Percentiles rank a stretch among this genome's conserved stretches.
Evolutionary conservation across 2,888 invertebrate species (phyloP).

Genomic region (Neoitamus cyanurus): DNA sequence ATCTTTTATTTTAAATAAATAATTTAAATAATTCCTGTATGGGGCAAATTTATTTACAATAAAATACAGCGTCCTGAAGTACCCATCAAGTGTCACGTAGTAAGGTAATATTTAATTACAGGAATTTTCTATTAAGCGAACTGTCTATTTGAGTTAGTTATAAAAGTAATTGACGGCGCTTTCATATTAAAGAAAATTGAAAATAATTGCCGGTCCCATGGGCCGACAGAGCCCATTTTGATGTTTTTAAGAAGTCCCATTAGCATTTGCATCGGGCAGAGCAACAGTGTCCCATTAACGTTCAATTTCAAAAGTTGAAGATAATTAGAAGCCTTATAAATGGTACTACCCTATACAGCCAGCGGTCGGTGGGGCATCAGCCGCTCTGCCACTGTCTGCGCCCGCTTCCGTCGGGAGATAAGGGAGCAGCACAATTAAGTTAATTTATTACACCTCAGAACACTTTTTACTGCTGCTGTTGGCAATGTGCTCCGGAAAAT

Average conservation of each 20-base stretch:
- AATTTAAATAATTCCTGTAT: too few relatives aligned
- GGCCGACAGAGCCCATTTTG: not conserved
- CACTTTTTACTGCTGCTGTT: slow-evolving; percentile 35
- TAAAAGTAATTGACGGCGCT: not conserved
- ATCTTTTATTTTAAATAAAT: too few relatives aligned
- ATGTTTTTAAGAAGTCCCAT: not conserved
- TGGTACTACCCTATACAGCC: not conserved
- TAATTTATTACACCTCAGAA: slow-evolving; percentile 46
- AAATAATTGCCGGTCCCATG: not conserved
- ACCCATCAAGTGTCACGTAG: too few relatives aligned
- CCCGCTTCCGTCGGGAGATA: slow-evolving; percentile 21
- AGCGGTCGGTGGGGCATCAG: not conserved
- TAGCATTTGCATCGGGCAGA: not conserved
- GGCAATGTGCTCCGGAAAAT: slow-evolving; percentile 42
- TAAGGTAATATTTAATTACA: not conserved
- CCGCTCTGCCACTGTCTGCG: not conserved
- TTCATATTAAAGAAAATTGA: not conserved
- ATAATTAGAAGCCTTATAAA: not conserved
- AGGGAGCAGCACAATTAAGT: slow-evolving; percentile 28
- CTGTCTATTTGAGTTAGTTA: not conserved
- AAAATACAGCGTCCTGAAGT: too few relatives aligned
- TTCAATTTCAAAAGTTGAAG: not conserved
- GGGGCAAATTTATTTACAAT: too few relatives aligned
- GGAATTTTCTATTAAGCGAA: not conserved
- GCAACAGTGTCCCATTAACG: not conserved